A percentile compares a stretch with the other conserved stretches of the same genome.
Evolutionary conservation across 2,113 vertebrate species (phyloP).

Genomic region (Cebus imitator): DNA sequence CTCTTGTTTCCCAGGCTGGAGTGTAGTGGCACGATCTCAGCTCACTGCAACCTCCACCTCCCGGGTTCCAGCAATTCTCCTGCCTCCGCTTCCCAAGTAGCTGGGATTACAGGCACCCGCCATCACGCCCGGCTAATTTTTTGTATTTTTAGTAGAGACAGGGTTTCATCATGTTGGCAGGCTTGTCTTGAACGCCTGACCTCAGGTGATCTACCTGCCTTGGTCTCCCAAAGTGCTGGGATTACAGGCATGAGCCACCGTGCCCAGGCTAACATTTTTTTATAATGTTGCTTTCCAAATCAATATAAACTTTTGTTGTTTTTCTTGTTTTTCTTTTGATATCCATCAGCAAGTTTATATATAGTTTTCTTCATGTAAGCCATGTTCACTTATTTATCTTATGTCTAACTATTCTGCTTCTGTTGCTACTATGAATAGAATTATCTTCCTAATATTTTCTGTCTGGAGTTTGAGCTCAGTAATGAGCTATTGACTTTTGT

Average conservation of each 20-base stretch:
- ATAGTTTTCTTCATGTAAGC: neutral
- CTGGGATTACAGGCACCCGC: accelerated
- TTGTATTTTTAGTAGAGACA: neutral
- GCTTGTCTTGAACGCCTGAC: neutral
- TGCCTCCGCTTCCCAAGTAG: neutral
- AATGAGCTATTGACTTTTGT: neutral
- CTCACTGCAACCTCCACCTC: neutral
- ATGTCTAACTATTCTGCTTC: neutral
- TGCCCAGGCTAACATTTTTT: too few relatives aligned
- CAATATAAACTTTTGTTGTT: neutral
- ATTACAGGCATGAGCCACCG: neutral
- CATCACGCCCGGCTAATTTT: neutral
- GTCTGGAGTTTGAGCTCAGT: neutral
- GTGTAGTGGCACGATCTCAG: too few relatives aligned
- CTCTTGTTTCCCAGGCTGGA: too few relatives aligned
- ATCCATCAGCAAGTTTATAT: neutral
- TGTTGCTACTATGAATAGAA: neutral
- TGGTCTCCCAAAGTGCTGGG: neutral
- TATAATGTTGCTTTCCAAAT: neutral
- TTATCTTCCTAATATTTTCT: neutral
- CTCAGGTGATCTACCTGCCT: neutral
- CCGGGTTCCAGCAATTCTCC: neutral
- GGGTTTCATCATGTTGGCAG: neutral
- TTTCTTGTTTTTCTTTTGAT: neutral
- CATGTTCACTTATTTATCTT: neutral